Conservation (phyloP, 2,113 vertebrate genomes). For the Scytalopus superciliaris region DNA sequence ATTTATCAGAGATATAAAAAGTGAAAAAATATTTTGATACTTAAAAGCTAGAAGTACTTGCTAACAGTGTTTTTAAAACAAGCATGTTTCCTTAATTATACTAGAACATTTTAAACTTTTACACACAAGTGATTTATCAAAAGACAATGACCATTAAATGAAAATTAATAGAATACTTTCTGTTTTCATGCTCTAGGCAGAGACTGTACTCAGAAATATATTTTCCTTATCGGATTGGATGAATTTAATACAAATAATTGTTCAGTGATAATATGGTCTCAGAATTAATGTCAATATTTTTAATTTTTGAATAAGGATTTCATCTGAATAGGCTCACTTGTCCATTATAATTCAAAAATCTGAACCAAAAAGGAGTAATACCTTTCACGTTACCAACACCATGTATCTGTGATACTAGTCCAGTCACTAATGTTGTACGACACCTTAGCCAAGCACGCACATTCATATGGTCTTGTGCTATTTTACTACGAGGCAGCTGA, state of each 20-base stretch:
- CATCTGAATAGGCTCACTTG: not conserved
- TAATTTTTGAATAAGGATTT: not conserved
- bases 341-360: not conserved
- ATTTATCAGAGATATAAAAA: not conserved
- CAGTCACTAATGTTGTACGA: constrained; percentile 72
- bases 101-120: not conserved
- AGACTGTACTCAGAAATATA: not conserved
- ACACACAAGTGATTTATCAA: not conserved
- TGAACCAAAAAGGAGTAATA: constrained; percentile 8
- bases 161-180: not conserved
- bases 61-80: not conserved
- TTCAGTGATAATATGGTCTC: not conserved
- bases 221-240: not conserved
- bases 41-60: not conserved
- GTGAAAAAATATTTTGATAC: not conserved
- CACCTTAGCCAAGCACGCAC: constrained; percentile 84
- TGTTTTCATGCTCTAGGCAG: not conserved
- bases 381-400: constrained; percentile 67
- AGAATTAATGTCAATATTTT: not conserved
- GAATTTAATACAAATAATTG: not conserved
- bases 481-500: constrained; percentile 36
- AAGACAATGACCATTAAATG: not conserved
- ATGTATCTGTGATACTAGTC: constrained; percentile 72
- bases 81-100: not conserved
- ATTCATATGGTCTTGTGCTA: constrained; percentile 77